Evolutionary conservation across 2,888 invertebrate species (phyloP), one percentile per base, ranked within the genome.

Genomic region (Deilephila porcellus): DNA sequence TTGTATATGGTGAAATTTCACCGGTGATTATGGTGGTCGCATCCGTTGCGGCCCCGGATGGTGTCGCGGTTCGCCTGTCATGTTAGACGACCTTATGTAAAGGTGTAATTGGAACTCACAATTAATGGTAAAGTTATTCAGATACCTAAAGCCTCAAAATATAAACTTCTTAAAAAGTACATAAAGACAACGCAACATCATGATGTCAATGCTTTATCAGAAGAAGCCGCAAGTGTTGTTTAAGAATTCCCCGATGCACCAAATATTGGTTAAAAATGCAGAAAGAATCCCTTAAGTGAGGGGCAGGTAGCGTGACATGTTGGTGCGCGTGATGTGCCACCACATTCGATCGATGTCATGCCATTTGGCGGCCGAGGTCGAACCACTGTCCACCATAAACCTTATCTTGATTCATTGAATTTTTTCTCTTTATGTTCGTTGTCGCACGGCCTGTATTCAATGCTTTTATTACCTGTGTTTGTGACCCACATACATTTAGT

Each of bases 341-440:
- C 87, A 85, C 86, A 87, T 84, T 78, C 92, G 91, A 94, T 93
- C 94, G 94, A 93, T 93, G 88, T 80, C 85, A 81, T 85, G 86
- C 84, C 85, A 88, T 93, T 93, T 93, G 94, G 92, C 89, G 93
- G 93, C 93, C 93, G 94, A 94, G 93, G 94, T 93, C 93, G 93
- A 83, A 87, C 67, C 67, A 67, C 87, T 92, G 92, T 92, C 93
- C 93, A 93, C 90, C 87, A 91, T 83, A 85, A 86, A 85, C 83
- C 92, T 93, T 93, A 94, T 94, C 94, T 91, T 90, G 94, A 94
- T 94, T 90, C 90, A 92, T 90, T 90, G 88, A 86, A 79, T 80
- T 86, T 86, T 87, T 86, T 82, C 87, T 87, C 85, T 88, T 86
- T 86, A 86, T 88, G 83, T 79, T 87, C 81, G 90, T 90, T 91